Base-by-base conservation (phyloP, 2,113 vertebrate species). In the Rhinoderma darwinii region DNA sequence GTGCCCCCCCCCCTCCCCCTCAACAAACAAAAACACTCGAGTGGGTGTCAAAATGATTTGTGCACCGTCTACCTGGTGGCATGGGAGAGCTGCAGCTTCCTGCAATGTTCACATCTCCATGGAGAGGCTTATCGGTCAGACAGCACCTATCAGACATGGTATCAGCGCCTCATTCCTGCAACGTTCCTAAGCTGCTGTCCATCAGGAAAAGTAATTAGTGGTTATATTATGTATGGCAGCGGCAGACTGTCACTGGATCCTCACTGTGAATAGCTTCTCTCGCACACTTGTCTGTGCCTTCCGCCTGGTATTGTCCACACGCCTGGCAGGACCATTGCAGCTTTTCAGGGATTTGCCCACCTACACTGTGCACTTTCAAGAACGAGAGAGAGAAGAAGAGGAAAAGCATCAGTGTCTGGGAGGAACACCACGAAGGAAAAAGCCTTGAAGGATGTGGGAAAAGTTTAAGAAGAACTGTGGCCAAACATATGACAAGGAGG, bases 191-290 rank as follows among this genome's bases (percentile, higher is more conserved):
- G 88, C 90, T 92, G 93, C 92, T 89, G 92, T 91, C 93, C 92
- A 91, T 93, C 94, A 94, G 88, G 89, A 93, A 91, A 92, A 92
- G 92, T 92, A 94, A 95, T 96, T 95, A 95, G 90, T 88, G 89
- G 89, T 76, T 91, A 92, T 90, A 92, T 94, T 94, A 92, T 94
- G 91, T 91, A 93, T 84, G 88, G 91, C 90, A 92, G 90, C 91
- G 0, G 93, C 93, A 92, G 91, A 87, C 89, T 93, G 90, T 93
- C 94, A 93, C 87, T 91, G 88, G 89, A 91, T 11, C 88, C 92
- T 91, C 93, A 89, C 78, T 89, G 89, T 95, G 92, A 95, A 94
- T 89, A 94, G 94, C 92, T 94, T 89, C 0, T 88, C 91, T 92
- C 93, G 92, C 92, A 92, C 90, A 88, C 89, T 91, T 91, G 92